Base-by-base conservation (phyloP, 2,113 vertebrate genomes). In the Onychostruthus taczanowskii region DNA sequence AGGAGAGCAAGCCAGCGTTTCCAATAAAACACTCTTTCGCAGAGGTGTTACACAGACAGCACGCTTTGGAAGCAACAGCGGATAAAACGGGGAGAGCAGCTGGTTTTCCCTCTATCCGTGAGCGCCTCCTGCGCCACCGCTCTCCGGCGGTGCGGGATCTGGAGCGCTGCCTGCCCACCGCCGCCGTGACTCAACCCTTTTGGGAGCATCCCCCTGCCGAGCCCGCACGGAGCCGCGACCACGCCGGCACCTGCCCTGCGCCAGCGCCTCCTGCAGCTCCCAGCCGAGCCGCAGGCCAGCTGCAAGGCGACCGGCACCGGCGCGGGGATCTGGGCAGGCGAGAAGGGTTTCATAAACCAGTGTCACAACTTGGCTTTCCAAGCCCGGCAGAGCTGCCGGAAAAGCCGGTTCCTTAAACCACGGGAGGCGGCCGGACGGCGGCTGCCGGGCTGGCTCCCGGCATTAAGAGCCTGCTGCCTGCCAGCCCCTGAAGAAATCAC, bases 141-240 rank as follows among this genome's bases (percentile, higher is more conserved):
- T 85, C 37, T 16, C 46, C 6, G 13, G 68, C 62, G 28, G 55
- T 6, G 22, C 26, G 78, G 59, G 79, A 50, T 31, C 22, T 3
- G 66, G 63, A 85, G 91, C 50, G 52, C 62, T 93, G 84, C 67
- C 78, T 92, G 91, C 75, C 68, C 59, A 27, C 17, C 28, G 7
- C 63, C 55, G 55, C 4, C 58, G 92, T 97, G 95, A 96, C 96
- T 98, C 96, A 94, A 94, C 86, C 84, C 78, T 94, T 77, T 44
- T 13, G 5, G 30, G 76, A 2, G 90, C 90, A 72, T 78, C 46
- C 68, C 66, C 75, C 43, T 10, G 70, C 59, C 55, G 14, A 74
- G 78, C 31, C 18, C 55, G 35, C 52, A n/a, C 68, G 16, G 19
- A 37, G 78, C 63, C 35, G 7, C 20, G 9, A 33, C 92, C 73